phyloP scores from a whole-genome alignment of 2,113 vertebrate genomes.

The Xyrauchen texanus region DNA sequence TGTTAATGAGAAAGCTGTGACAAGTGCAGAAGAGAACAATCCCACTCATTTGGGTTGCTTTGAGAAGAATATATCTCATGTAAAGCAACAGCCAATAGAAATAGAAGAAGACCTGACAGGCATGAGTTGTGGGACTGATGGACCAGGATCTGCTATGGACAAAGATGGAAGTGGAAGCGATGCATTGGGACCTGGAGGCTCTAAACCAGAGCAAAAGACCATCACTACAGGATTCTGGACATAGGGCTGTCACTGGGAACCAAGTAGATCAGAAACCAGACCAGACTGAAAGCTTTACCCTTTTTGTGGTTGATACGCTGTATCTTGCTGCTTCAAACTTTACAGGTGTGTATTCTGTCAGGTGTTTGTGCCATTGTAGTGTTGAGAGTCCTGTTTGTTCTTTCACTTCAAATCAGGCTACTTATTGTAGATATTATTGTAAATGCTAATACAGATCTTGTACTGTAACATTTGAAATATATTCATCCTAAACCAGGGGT shows the following conservation, averaged over 20 bases:
- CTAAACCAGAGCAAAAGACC: no score
- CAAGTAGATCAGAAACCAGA: conserved; percentile 33
- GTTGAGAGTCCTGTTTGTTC: not conserved
- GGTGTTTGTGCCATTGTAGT: not conserved
- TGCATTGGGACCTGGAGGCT: not conserved
- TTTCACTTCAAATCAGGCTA: not conserved
- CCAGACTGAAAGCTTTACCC: conserved; percentile 48
- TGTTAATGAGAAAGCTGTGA: conserved; percentile 12
- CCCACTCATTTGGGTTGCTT: not conserved
- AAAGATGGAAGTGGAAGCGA: conserved; percentile 15
- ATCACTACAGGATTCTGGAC: conserved; percentile 1
- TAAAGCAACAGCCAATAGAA: not conserved
- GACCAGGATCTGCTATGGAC: conserved; percentile 2
- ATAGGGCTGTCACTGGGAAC: not conserved
- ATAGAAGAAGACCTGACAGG: not conserved
- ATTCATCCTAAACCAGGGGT: no score
- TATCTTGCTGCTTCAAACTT: conserved; percentile 60
- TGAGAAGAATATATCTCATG: conserved; percentile 11
- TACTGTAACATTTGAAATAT: no score
- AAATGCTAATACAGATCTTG: no score
- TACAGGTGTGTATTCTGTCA: conserved; percentile 58
- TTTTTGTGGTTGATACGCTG: conserved; percentile 67
- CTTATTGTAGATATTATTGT: no score
- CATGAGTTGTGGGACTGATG: not conserved
- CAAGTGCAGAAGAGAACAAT: not conserved